phyloP scores from a whole-genome alignment of 2,888 invertebrate genomes.

The Anagyrus pseudococci region DNA sequence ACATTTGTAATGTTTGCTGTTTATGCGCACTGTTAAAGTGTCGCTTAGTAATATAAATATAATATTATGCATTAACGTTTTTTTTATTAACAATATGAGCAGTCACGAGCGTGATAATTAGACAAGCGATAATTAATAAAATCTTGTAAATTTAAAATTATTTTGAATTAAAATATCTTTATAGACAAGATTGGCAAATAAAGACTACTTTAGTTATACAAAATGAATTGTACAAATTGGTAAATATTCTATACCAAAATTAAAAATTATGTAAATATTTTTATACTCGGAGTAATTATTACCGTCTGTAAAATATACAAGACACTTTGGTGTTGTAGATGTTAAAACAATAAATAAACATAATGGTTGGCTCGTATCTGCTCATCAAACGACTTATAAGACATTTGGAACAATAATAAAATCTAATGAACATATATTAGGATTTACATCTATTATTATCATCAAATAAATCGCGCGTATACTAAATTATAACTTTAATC shows the following conservation, averaged over 20 bases:
- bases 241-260: background rate
- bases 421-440: background rate
- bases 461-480: conserved; percentile 9
- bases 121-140: background rate
- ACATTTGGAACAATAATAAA: background rate
- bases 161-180: background rate
- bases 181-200: background rate
- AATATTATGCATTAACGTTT: background rate
- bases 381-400: background rate
- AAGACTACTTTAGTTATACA: background rate
- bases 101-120: background rate
- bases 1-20: conserved; percentile 55
- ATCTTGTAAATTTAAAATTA: background rate
- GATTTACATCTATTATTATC: too few species aligned
- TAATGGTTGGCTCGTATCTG: background rate
- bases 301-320: background rate
- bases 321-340: background rate
- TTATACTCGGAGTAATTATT: background rate
- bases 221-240: too few species aligned
- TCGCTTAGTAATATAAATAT: background rate
- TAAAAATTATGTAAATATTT: background rate
- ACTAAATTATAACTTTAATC: too few species aligned
- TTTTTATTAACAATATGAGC: background rate
- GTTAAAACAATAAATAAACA: background rate
- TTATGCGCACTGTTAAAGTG: background rate